These are phyloP conservation scores for Cataglyphis albicans DNA, from an alignment of 2,888 invertebrate species.

Conservation along the genomic window DNA sequence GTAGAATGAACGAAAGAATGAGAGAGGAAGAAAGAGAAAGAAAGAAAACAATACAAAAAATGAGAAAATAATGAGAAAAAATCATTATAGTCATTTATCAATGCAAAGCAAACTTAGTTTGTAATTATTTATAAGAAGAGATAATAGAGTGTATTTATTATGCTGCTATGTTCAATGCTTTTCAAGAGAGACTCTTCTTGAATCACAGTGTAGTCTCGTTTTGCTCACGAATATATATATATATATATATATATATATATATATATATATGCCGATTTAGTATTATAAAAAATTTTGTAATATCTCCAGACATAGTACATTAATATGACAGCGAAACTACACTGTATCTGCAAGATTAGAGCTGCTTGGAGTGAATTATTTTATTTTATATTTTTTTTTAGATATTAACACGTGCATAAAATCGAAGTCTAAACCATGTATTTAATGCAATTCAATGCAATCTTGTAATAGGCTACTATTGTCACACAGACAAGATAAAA, in stretches of 20 bases:
- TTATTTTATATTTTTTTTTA: constrained; percentile 67
- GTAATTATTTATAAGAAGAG: constrained; percentile 80
- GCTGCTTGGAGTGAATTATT: constrained; percentile 61
- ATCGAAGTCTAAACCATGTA: constrained; percentile 62
- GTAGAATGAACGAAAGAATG: constrained; percentile 41
- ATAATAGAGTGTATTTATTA: constrained; percentile 70
- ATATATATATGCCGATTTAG: not conserved
- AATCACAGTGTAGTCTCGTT: constrained; percentile 58
- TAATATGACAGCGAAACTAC: constrained; percentile 56
- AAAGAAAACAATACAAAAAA: constrained; percentile 74
- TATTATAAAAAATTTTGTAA: constrained; percentile 11
- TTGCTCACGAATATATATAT: constrained; percentile 4
- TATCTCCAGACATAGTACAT: not conserved
- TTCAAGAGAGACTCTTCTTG: constrained; percentile 48
- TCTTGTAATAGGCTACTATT: constrained; percentile 52
- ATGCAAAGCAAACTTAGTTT: constrained; percentile 84
- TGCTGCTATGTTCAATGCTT: constrained; percentile 61
- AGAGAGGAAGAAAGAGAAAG: constrained; percentile 48
- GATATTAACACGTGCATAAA: constrained; percentile 62
- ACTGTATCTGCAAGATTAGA: constrained; percentile 61
- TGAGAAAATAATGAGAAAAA: constrained; percentile 68
- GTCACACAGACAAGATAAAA: constrained; percentile 27
- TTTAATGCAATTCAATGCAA: constrained; percentile 66
- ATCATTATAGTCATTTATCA: constrained; percentile 85
- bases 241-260: too few species aligned